Conservation (phyloP, 2,888 invertebrate species). For the Calameuta idolon region DNA sequence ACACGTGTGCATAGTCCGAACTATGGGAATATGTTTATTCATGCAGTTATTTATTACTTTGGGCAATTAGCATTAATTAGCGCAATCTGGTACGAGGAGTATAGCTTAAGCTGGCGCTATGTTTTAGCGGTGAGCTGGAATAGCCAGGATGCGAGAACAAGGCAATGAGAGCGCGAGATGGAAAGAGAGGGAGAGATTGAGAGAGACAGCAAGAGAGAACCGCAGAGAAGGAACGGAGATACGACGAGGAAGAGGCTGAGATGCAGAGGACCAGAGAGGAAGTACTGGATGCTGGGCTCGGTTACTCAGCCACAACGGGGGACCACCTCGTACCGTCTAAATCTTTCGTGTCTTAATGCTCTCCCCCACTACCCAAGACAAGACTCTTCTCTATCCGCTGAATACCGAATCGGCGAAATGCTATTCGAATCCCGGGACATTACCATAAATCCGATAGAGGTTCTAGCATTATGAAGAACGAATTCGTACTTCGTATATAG, state of each 20-base stretch:
- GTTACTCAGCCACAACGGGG: not conserved
- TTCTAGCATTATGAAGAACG: conserved; percentile 39
- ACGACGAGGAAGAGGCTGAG: not conserved
- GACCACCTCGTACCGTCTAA: conserved; percentile 7
- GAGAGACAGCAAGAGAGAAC: conserved; percentile 1
- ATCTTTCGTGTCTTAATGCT: conserved; percentile 32
- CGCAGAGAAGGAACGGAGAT: conserved; percentile 1
- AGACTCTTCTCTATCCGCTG: conserved; percentile 24
- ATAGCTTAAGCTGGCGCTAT: conserved; percentile 34
- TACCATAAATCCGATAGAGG: conserved; percentile 50
- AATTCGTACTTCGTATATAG: conserved; percentile 30
- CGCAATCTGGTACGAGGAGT: conserved; percentile 52
- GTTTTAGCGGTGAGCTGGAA: conserved; percentile 42
- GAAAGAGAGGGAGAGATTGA: not conserved
- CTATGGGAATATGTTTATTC: conserved; percentile 53
- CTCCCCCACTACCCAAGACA: conserved; percentile 21
- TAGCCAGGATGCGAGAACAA: conserved; percentile 12
- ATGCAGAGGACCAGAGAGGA: not conserved
- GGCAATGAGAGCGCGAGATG: not conserved
- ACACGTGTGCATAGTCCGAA: not conserved
- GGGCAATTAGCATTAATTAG: conserved; percentile 64
- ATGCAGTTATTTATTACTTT: conserved; percentile 61
- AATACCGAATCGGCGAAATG: conserved; percentile 36
- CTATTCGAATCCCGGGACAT: conserved; percentile 35
- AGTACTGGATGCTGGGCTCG: not conserved